Conservation (phyloP, 2,113 vertebrate genomes). For the Cinclus mexicanus region DNA sequence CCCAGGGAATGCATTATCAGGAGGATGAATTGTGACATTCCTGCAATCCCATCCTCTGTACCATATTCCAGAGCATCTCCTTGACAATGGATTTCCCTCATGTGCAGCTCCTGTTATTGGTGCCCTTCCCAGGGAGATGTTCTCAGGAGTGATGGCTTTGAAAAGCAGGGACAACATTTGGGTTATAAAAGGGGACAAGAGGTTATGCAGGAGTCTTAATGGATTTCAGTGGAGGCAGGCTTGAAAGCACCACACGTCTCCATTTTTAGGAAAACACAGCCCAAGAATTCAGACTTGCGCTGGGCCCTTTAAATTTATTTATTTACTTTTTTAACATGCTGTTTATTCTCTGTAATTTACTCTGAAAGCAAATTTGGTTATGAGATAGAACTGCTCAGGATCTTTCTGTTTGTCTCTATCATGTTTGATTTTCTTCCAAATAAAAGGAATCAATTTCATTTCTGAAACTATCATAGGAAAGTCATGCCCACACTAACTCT, state of each 20-base stretch:
- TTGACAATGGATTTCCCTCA: conserved; percentile 28
- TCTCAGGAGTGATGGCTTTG: neutral
- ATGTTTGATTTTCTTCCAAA: neutral
- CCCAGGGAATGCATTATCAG: conserved; percentile 11
- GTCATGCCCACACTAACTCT: neutral
- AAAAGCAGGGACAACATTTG: neutral
- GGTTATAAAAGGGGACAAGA: neutral
- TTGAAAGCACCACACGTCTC: neutral
- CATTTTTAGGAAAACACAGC: neutral
- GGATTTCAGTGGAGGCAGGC: neutral
- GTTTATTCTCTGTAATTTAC: neutral
- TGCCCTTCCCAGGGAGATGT: neutral
- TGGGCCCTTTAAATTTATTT: neutral
- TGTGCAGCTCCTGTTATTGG: neutral
- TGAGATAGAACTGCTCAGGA: neutral
- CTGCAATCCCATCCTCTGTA: neutral
- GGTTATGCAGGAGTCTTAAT: neutral
- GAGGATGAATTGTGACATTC: conserved; percentile 13
- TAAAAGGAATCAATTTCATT: neutral
- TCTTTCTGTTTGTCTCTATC: neutral
- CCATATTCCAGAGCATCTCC: neutral
- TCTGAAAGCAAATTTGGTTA: neutral
- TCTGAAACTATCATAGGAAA: neutral
- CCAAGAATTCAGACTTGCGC: neutral
- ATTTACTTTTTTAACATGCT: neutral